Conservation (phyloP, 2,888 invertebrate species). For the Hydriomena furcata region DNA sequence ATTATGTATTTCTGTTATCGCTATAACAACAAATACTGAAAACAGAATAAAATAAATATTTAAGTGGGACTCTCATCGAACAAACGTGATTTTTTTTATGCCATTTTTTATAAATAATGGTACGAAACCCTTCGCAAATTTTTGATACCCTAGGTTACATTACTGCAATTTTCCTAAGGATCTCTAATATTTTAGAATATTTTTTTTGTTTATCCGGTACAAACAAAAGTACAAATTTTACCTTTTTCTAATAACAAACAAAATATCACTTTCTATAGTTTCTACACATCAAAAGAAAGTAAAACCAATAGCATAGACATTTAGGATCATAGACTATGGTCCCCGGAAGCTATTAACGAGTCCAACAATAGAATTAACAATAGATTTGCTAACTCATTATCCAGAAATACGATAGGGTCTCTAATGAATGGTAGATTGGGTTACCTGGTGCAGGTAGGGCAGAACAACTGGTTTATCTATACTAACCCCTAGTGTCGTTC, state of each 20-base stretch:
- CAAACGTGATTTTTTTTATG: too few species aligned
- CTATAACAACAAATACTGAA: too few species aligned
- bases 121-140: too few species aligned
- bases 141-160: too few species aligned
- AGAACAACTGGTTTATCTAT: not conserved
- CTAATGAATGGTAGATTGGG: constrained; percentile 20
- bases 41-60: too few species aligned
- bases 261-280: constrained; percentile 6
- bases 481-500: too few species aligned
- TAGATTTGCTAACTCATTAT: constrained; percentile 22
- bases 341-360: constrained; percentile 14
- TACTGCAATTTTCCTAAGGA: too few species aligned
- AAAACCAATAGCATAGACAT: not conserved
- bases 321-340: too few species aligned
- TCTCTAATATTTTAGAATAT: too few species aligned
- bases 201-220: not conserved
- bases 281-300: not conserved
- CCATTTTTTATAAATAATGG: too few species aligned
- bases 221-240: not conserved
- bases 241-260: not conserved
- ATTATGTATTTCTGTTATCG: too few species aligned
- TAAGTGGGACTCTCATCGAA: too few species aligned
- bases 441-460: constrained; percentile 5
- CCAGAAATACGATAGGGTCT: constrained; percentile 18
- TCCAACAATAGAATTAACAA: constrained; percentile 13